A percentile compares a stretch with the other conserved stretches of the same genome.
These are phyloP conservation scores for Nerophis lumbriciformis DNA, from an alignment of 2,113 vertebrate species.

Conservation along the genomic window DNA sequence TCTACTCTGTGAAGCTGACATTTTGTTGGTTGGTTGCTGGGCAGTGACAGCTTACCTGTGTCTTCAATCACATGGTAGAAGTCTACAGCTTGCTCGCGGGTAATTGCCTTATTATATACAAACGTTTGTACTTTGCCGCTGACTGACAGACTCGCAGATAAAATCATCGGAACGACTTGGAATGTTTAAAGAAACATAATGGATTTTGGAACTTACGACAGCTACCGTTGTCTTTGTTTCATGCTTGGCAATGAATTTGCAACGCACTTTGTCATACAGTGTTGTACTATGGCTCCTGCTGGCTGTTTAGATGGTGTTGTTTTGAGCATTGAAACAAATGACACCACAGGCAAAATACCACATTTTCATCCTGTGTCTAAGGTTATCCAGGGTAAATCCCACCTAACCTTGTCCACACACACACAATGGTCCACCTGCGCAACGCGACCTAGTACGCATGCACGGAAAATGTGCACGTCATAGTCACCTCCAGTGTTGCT, in stretches of 20 bases:
- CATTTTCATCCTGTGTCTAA: constrained; percentile 54
- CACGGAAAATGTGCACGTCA: no score
- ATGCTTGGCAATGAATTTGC: no score
- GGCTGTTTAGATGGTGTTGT: constrained; percentile 43
- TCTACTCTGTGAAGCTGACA: not conserved
- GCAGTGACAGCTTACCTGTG: not conserved
- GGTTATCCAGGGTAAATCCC: no score
- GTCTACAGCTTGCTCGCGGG: constrained; percentile 16
- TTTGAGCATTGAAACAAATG: constrained; percentile 44
- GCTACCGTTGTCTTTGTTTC: no score
- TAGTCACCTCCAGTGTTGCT: no score
- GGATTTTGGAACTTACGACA: not conserved
- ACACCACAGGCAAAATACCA: constrained; percentile 38
- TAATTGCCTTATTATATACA: constrained; percentile 36
- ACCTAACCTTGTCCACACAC: no score
- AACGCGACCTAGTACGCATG: no score
- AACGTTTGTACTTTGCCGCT: constrained; percentile 23
- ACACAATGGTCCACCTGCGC: no score
- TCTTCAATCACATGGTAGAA: not conserved
- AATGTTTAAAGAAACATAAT: no score
- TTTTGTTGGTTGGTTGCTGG: not conserved
- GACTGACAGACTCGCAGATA: constrained; percentile 30
- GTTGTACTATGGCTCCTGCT: no score
- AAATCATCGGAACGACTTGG: constrained; percentile 10
- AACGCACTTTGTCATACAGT: not conserved